Percentiles rank a stretch among this genome's conserved stretches.
Evolutionary conservation across 92 coral and sea anemone genomes (phyloP).

Genomic region (Phenganax marumi): DNA sequence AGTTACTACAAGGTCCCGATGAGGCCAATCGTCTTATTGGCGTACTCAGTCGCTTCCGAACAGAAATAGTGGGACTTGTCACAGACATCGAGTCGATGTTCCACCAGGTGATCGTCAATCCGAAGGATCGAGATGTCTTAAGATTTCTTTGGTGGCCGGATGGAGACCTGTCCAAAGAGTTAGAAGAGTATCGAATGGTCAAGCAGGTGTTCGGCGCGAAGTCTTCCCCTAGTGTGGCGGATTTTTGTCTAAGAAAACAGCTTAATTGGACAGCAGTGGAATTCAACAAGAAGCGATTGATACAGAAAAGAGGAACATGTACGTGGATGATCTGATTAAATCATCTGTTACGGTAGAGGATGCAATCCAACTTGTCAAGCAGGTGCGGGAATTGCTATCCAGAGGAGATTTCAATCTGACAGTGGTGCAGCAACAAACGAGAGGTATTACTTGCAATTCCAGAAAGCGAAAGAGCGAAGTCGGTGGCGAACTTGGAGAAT

Average conservation of each 20-base stretch:
- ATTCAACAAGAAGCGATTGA: conserved; percentile 35
- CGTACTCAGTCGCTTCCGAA: conserved; percentile 54
- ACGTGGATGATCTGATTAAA: conserved; percentile 59
- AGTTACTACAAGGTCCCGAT: conserved; percentile 54
- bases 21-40: conserved; percentile 50
- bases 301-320: conserved; percentile 53
- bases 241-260: conserved; percentile 55
- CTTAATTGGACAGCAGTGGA: conserved; percentile 29
- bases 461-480: conserved; percentile 56
- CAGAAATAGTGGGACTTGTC: conserved; percentile 44
- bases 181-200: conserved; percentile 56
- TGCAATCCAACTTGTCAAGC: conserved; percentile 42
- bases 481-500: conserved; percentile 43
- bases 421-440: conserved; percentile 54
- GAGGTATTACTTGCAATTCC: conserved; percentile 47
- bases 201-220: conserved; percentile 54
- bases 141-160: conserved; percentile 59
- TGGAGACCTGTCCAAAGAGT: conserved; percentile 46
- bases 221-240: conserved; percentile 54
- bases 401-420: conserved; percentile 54
- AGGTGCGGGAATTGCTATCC: conserved; percentile 45
- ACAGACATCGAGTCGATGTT: conserved; percentile 62
- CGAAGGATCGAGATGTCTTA: conserved; percentile 52
- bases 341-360: conserved; percentile 31
- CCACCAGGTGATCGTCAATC: conserved; percentile 59